A percentile compares a stretch with the other conserved stretches of the same genome.
These are phyloP conservation scores for Elephantulus edwardii DNA, from an alignment of 2,113 vertebrate species.

Conservation along the genomic window DNA sequence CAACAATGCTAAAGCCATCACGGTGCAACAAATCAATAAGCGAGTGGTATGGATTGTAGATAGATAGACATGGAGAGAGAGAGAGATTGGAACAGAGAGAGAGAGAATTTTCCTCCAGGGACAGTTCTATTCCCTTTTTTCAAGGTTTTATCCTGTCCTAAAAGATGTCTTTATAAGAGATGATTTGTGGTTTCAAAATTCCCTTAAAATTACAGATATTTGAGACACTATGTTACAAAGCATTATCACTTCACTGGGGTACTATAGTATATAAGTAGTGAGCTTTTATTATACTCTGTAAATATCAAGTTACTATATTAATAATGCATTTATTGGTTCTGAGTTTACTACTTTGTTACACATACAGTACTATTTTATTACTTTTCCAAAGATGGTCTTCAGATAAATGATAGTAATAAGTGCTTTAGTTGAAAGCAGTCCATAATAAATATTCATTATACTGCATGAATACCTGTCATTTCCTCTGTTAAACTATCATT, in stretches of 20 bases:
- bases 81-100: no score
- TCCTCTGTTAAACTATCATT: slow-evolving; percentile 15
- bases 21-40: no score
- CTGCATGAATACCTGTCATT: background rate
- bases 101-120: background rate
- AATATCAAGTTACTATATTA: slow-evolving; percentile 42
- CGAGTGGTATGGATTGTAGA: no score
- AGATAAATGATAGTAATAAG: slow-evolving; percentile 45
- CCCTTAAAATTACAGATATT: background rate
- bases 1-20: no score
- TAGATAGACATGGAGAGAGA: no score
- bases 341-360: background rate
- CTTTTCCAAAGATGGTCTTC: slow-evolving; percentile 49
- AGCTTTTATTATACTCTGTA: background rate
- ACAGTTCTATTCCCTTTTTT: background rate
- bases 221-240: background rate
- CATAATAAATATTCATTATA: slow-evolving; percentile 47
- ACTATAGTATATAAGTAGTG: background rate
- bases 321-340: background rate
- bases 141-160: background rate
- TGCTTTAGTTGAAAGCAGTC: slow-evolving; percentile 22
- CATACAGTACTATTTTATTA: slow-evolving; percentile 39
- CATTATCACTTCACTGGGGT: background rate
- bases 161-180: background rate
- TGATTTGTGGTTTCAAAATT: slow-evolving; percentile 3